phyloP scores from a whole-genome alignment of 2,888 invertebrate genomes.

The Athalia rosae region DNA sequence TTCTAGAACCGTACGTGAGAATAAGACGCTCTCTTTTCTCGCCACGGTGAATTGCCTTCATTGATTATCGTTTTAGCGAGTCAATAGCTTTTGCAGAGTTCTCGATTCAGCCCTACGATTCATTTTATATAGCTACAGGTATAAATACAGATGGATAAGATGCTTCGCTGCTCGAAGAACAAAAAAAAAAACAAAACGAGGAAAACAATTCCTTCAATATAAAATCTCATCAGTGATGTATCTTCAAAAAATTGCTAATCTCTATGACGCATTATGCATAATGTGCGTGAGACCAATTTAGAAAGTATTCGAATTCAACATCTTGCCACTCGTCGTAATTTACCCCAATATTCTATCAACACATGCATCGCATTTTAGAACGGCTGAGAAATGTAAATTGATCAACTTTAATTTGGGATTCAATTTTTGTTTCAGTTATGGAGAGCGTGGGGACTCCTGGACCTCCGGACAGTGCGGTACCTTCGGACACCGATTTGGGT shows the following conservation, averaged over 20 bases:
- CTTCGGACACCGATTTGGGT: slow-evolving; percentile 64
- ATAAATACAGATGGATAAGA: no score
- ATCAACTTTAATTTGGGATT: no score
- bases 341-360: no score
- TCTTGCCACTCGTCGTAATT: no score
- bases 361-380: no score
- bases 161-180: no score
- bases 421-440: slow-evolving; percentile 75
- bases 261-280: no score
- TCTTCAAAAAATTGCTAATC: no score
- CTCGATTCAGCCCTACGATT: slow-evolving; percentile 35
- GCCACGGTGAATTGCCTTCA: slow-evolving; percentile 42
- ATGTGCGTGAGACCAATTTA: no score
- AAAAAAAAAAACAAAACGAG: background rate
- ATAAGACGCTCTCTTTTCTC: slow-evolving; percentile 23
- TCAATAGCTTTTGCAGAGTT: slow-evolving; percentile 37
- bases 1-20: slow-evolving; percentile 31
- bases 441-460: slow-evolving; percentile 67
- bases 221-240: background rate
- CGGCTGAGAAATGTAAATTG: no score
- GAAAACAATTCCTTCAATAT: background rate
- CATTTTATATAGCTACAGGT: background rate
- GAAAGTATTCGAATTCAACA: no score
- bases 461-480: slow-evolving; percentile 63
- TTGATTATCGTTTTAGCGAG: slow-evolving; percentile 45